Percentiles rank a stretch among this genome's conserved stretches.
These are phyloP conservation scores for Morpho achilles DNA, from an alignment of 2,888 invertebrate genomes.

Conservation along the genomic window DNA sequence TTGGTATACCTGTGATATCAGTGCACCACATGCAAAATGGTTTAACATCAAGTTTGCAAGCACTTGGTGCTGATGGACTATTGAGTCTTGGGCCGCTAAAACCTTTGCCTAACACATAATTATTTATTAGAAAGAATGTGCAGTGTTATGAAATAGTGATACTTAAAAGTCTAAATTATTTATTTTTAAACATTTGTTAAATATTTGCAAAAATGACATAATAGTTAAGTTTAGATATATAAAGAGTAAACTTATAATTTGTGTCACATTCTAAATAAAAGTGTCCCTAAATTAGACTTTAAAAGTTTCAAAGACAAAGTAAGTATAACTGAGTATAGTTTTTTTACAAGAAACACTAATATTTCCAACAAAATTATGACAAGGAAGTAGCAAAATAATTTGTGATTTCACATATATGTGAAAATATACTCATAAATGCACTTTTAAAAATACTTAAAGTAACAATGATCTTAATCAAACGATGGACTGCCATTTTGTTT, in stretches of 20 bases:
- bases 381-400: too few species aligned
- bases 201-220: neutral
- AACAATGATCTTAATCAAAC: too few species aligned
- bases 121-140: conserved; percentile 1
- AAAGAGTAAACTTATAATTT: neutral
- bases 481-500: too few species aligned
- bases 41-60: conserved; percentile 75
- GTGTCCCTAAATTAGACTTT: too few species aligned
- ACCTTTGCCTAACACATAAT: conserved; percentile 70
- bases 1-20: conserved; percentile 85
- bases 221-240: neutral
- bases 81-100: conserved; percentile 86
- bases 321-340: too few species aligned
- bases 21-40: conserved; percentile 82
- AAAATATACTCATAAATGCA: too few species aligned
- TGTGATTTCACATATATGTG: too few species aligned
- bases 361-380: too few species aligned
- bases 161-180: conserved; percentile 1
- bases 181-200: neutral
- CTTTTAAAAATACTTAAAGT: too few species aligned
- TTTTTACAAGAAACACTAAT: too few species aligned
- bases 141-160: conserved; percentile 6
- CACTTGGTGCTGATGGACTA: conserved; percentile 84
- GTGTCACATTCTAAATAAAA: neutral
- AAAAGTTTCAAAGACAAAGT: too few species aligned